Evolutionary conservation across 2,113 vertebrate species (phyloP).

Genomic region (Columbina picui): DNA sequence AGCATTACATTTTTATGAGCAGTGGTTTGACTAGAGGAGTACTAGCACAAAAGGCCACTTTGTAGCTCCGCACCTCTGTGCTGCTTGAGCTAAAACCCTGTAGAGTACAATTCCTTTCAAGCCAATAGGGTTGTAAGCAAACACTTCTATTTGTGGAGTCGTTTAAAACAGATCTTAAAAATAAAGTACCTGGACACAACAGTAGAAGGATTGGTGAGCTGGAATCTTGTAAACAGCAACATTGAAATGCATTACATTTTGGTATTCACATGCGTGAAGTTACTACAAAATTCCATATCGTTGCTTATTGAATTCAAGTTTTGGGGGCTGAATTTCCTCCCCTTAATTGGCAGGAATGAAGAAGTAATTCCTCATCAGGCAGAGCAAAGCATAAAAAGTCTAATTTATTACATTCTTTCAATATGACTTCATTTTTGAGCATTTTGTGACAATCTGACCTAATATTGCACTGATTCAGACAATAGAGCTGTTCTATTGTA

Average conservation of each 20-base stretch:
- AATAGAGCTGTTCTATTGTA: conserved; percentile 67
- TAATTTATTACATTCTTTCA: conserved; percentile 68
- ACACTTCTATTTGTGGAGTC: not conserved
- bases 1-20: not conserved
- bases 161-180: not conserved
- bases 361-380: not conserved
- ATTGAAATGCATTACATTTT: not conserved
- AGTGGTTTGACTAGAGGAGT: not conserved
- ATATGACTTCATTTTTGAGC: conserved; percentile 66
- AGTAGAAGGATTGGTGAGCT: not conserved
- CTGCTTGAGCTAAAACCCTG: not conserved
- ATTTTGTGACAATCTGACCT: conserved; percentile 54
- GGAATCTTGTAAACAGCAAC: not conserved
- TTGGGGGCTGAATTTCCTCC: not conserved
- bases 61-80: not conserved
- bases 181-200: not conserved
- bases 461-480: conserved; percentile 66
- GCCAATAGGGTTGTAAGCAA: not conserved
- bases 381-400: conserved; percentile 24
- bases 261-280: not conserved
- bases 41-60: not conserved
- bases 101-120: not conserved
- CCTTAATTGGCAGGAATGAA: conserved; percentile 32
- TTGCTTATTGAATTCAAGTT: not conserved
- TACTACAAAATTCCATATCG: not conserved